These are phyloP conservation scores for Marisa cornuarietis DNA, from an alignment of 1,140 invertebrate genomes.

Conservation along the genomic window DNA sequence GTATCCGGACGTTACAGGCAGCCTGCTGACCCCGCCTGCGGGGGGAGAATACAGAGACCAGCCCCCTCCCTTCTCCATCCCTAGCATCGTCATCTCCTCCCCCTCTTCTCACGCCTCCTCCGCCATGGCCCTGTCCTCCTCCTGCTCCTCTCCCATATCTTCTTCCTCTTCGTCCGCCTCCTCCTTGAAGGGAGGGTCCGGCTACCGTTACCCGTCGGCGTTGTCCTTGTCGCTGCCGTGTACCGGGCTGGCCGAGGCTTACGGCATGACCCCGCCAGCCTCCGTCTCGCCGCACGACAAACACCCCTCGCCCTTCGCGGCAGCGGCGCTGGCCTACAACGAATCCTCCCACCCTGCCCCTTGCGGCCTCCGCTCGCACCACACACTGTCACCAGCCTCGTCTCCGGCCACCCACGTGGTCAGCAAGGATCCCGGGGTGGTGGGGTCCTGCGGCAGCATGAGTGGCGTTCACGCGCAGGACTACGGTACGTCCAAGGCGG, in stretches of 20 bases:
- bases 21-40: conserved; percentile 85
- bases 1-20: conserved; percentile 69
- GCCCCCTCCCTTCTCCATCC: conserved; percentile 47
- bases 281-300: conserved; percentile 93
- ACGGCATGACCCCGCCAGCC: conserved; percentile 88
- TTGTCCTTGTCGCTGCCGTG: conserved; percentile 17
- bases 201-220: conserved; percentile 9
- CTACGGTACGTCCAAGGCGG: conserved; percentile 22
- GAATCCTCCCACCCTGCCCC: background rate
- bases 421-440: conserved; percentile 8
- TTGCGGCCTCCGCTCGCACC: conserved; percentile 13
- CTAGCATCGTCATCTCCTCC: conserved; percentile 37
- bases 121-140: conserved; percentile 20
- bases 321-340: conserved; percentile 17
- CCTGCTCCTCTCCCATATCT: conserved; percentile 19
- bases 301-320: conserved; percentile 65
- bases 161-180: background rate
- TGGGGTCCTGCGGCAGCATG: conserved; percentile 1
- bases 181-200: background rate
- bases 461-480: background rate
- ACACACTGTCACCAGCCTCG: background rate
- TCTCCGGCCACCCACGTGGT: background rate
- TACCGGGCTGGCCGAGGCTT: conserved; percentile 33
- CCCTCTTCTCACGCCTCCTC: conserved; percentile 22
- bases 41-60: conserved; percentile 73